These are phyloP conservation scores for Nephrotoma guestfalica DNA, from an alignment of 2,888 invertebrate genomes.

Conservation along the genomic window DNA sequence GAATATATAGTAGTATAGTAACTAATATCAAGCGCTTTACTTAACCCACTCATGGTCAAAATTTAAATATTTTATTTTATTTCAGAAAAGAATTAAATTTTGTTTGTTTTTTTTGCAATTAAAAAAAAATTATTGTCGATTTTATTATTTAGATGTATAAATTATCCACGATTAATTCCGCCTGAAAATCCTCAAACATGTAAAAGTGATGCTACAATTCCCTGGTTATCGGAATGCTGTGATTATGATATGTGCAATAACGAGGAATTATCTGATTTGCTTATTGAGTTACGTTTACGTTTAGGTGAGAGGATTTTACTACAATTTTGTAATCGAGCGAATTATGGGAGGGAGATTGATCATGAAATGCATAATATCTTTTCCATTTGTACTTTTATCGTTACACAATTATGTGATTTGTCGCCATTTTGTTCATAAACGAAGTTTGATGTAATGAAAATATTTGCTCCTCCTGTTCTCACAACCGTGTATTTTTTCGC, in stretches of 20 bases:
- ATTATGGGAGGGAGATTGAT: background rate
- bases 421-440: background rate
- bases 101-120: background rate
- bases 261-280: conserved; percentile 11
- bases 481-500: background rate
- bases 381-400: background rate
- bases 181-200: conserved; percentile 47
- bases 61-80: background rate
- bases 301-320: conserved; percentile 25
- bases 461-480: background rate
- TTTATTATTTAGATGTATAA: conserved; percentile 45
- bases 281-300: conserved; percentile 17
- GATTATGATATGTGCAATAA: conserved; percentile 55
- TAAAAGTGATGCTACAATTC: conserved; percentile 27
- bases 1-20: background rate
- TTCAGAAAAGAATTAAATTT: background rate
- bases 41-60: background rate
- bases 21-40: background rate
- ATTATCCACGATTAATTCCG: conserved; percentile 41
- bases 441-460: background rate
- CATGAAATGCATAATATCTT: background rate
- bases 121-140: conserved; percentile 14
- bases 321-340: background rate
- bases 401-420: background rate
- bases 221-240: conserved; percentile 43